Percentiles rank a stretch among this genome's conserved stretches.
Evolutionary conservation across 1,140 invertebrate genomes (phyloP).

Genomic region (Drosophila cardini): DNA sequence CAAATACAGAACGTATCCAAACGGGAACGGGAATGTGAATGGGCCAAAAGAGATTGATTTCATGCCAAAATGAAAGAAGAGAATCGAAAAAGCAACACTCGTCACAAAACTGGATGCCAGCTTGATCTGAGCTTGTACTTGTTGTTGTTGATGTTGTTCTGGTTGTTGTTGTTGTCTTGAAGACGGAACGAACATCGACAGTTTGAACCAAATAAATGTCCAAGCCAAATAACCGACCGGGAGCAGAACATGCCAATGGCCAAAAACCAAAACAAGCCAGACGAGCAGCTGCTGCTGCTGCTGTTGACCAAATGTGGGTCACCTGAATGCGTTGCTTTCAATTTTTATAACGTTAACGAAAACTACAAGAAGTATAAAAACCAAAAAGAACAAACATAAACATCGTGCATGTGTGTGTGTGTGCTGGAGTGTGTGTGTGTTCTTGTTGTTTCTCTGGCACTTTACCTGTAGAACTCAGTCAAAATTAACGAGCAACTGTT

Average conservation of each 20-base stretch:
- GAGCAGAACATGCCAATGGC: conserved; percentile 47
- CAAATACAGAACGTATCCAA: neutral
- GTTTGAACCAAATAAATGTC: conserved; percentile 45
- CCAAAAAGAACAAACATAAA: conserved; percentile 23
- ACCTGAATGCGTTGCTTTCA: conserved; percentile 77
- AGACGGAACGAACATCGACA: conserved; percentile 36
- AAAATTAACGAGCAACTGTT: conserved; percentile 6
- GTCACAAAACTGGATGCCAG: conserved; percentile 21
- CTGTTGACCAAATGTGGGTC: conserved; percentile 67
- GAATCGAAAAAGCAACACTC: conserved; percentile 20
- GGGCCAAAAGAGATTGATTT: conserved; percentile 67
- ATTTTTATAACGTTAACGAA: conserved; percentile 77
- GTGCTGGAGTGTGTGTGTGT: neutral
- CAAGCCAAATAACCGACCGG: conserved; percentile 21
- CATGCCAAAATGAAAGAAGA: conserved; percentile 46
- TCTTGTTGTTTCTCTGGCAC: conserved; percentile 8
- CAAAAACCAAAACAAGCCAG: conserved; percentile 44
- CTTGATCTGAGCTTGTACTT: conserved; percentile 20
- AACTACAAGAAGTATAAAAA: conserved; percentile 22
- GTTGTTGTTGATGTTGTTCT: conserved; percentile 23
- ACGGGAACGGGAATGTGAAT: conserved; percentile 33
- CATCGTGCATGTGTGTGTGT: conserved; percentile 12
- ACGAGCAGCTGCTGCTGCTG: conserved; percentile 35
- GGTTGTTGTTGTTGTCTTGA: conserved; percentile 17
- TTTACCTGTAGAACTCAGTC: conserved; percentile 1